Evolutionary conservation across 64 coral and sea anemone genomes (phyloP), one percentile per base, ranked within the genome.

Genomic region (Porites australiensis): DNA sequence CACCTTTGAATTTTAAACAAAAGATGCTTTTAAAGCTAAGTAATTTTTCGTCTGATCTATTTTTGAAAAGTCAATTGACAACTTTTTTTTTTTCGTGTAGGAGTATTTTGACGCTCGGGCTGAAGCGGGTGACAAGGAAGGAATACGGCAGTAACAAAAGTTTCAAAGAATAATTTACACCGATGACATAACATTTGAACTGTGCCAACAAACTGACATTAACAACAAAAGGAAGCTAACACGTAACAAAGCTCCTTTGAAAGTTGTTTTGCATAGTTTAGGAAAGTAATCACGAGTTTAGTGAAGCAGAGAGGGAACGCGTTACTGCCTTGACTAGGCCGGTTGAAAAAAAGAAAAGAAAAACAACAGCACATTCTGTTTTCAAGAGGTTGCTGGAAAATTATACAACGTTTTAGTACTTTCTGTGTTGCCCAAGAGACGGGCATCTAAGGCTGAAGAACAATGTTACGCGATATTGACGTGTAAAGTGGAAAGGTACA

Each of bases 181-280:
- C 69, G 15, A 49, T 51, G 59, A 49, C 18, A 47, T 44, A 19
- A 48, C 16, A 48, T 6, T 19, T 76, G 18, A 4, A 52, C 46
- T 4, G 14, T 11, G 81, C 51, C 44, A 84, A 18, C 62, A 69
- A n/a, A 50, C 45, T 21, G 27, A 64, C 27, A 37, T 37, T 37
- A 82, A 82, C 8, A 14, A 84, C 81, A 84, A 84, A 64, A 84
- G 63, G 18, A 37, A 57, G 62, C 7, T 63, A 46, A 49, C 81
- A 84, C 81, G 58, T 84, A 84, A 61, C 21, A 84, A 51, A 16
- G 18, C 81, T 68, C 16, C 64, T 82, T 82, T 82, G 23, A 82
- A 84, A 84, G 81, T 84, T 68, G 69, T 68, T 84, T 68, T 59
- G 81, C 45, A 52, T 66, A 69, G 4, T 51, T 68, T 20, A 69